Evolutionary conservation across 2,888 invertebrate genomes (phyloP), one percentile per base, ranked within the genome.

Genomic region (Drosophila antonietae): DNA sequence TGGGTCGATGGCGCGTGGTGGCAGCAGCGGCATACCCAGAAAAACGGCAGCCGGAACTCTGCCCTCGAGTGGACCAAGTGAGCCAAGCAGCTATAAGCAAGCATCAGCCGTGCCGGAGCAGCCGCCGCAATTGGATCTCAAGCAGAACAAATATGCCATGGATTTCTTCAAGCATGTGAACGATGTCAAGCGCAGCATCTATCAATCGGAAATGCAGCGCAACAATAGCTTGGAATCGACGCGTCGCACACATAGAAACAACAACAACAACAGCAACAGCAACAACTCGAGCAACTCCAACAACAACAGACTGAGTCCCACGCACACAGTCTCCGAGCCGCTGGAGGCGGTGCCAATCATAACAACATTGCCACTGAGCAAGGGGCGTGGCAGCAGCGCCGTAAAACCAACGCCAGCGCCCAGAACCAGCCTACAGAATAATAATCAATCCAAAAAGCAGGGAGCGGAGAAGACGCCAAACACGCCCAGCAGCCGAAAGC

Each of bases 151-250:
- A 67, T 93, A 93, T 60, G 93, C 93, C 1, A 92, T 93, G 78
- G 93, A 93, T 64, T 93, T 93, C 65, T 93, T 93, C 43, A 93
- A 93, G 73, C 93, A 93, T 72, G 92, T 93, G 0, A 93, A 91
- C 67, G 93, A 93, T 79, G 93, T 93, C 0, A 93, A 93, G 64
- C 91, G 92, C 18, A 92, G 93, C 67, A 92, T 92, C 41, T 92
- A 92, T 68, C 93, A 93, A 46, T 91, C 93, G 0, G 92, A 92
- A 67, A 83, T 91, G 88, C 91, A 92, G 68, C 83, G 92, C 37
- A 90, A 90, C 66, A 80, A 84, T 62, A 89, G 88, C 37, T 6
- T 81, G 65, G 80, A 84, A 58, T 73, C 77, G 6, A 70, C 76
- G 8, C 68, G 89, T 2, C 73, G 76, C 0, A 59, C 65, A 4